A percentile compares a stretch with the other conserved stretches of the same genome.
These are phyloP conservation scores for Bombus waltoni DNA, from an alignment of 1,140 invertebrate genomes.

Conservation along the genomic window DNA sequence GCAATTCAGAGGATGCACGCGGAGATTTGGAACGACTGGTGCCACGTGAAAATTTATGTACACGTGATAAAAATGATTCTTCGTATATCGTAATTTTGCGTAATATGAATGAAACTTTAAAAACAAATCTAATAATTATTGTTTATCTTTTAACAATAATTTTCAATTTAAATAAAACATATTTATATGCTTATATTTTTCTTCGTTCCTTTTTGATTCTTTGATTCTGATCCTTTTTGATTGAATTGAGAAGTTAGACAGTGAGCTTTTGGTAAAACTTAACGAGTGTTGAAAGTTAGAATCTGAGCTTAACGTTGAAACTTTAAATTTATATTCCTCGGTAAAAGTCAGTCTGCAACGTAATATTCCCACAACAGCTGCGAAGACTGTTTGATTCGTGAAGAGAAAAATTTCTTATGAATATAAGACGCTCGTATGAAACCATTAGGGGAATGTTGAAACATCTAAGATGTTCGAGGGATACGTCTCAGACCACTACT, in stretches of 20 bases:
- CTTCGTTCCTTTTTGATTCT: background rate
- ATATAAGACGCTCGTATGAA: background rate
- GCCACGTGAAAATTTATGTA: too few species aligned
- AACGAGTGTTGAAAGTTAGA: too few species aligned
- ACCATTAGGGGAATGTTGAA: background rate
- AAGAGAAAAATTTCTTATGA: background rate
- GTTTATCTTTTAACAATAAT: too few species aligned
- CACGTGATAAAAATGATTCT: too few species aligned
- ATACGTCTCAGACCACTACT: background rate
- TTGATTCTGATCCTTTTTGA: too few species aligned
- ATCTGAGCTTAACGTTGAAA: too few species aligned
- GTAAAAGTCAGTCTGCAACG: background rate
- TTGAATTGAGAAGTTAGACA: background rate
- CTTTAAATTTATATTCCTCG: background rate
- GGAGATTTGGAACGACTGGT: background rate
- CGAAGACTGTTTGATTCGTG: background rate
- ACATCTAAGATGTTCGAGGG: background rate
- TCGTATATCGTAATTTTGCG: too few species aligned
- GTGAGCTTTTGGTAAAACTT: too few species aligned
- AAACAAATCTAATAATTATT: too few species aligned
- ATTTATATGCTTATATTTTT: background rate
- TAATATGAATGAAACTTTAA: too few species aligned
- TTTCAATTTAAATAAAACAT: too few species aligned
- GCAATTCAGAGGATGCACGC: background rate
- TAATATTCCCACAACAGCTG: background rate